Evolutionary conservation across 2,113 vertebrate genomes (phyloP), one percentile per base, ranked within the genome.

Genomic region (Alethe diademata): DNA sequence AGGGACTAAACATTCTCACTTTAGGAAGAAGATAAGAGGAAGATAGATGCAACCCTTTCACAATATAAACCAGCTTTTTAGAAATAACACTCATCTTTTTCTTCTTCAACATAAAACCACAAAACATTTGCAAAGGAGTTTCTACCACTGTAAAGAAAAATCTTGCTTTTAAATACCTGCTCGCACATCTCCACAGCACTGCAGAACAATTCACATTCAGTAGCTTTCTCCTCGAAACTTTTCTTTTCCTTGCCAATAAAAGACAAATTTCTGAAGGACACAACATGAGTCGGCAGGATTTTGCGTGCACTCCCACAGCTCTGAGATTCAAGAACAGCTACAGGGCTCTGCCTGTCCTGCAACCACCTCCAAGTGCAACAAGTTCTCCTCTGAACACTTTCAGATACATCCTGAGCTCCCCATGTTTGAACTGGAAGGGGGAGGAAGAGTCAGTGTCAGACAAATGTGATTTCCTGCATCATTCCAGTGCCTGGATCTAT

Each of bases 241-340:
- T 84, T 74, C 50, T 60, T 85, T 79, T 58, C 45, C 54, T 88
- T 91, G 87, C 51, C 93, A 88, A 33, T 11, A 43, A 88, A 88
- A 94, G 81, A 72, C 53, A 79, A 66, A 92, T 92, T 83, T 76
- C 47, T 78, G 86, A 95, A 95, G 93, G 96, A 87, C 81, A 54
- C 35, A 50, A 73, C 5, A 7, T 48, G 92, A 95, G 95, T 87
- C 48, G 26, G 81, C 81, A 95, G 70, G 85, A 90, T 92, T 91
- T 62, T 48, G 73, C 86, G 81, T 7, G 31, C 71, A 20, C 28
- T 90, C 85, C 86, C 60, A 66, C 64, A 64, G 72, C 62, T 92
- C 19, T 9, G 10, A 72, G 76, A 35, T 50, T 43, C 47, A 73
- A 83, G 58, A 93, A 33, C 45, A 76, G 64, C 64, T 73, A 57